Conservation (phyloP, 2,888 invertebrate genomes). For the Hydriomena furcata region DNA sequence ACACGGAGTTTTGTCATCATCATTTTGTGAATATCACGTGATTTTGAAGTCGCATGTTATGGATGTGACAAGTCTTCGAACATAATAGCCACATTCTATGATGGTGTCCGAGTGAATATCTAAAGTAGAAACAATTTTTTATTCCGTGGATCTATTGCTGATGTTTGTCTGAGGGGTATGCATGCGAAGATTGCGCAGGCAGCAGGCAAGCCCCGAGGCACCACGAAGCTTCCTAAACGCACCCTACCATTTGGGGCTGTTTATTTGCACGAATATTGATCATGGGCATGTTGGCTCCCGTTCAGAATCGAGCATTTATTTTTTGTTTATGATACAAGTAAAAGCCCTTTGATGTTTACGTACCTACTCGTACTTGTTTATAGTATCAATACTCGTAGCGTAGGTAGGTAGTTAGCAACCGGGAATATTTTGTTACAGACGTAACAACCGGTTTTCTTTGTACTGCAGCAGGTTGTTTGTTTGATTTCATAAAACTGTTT, state of each 20-base stretch:
- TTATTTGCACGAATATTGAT: constrained; percentile 43
- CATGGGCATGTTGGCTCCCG: constrained; percentile 19
- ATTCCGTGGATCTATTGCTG: neutral
- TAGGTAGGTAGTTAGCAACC: too few species aligned
- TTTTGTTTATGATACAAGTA: constrained; percentile 1
- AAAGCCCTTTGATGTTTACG: constrained; percentile 6
- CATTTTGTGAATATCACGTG: too few species aligned
- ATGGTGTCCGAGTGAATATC: neutral
- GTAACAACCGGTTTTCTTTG: too few species aligned
- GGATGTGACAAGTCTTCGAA: neutral
- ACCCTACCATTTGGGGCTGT: constrained; percentile 32
- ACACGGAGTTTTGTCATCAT: too few species aligned
- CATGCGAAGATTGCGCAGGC: constrained; percentile 38
- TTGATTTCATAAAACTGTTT: too few species aligned
- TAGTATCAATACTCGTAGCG: too few species aligned
- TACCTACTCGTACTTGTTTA: constrained; percentile 1
- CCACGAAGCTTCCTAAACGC: constrained; percentile 29
- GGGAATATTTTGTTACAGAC: neutral
- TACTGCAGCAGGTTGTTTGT: too few species aligned
- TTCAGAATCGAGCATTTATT: constrained; percentile 19
- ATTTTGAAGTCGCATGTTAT: too few species aligned
- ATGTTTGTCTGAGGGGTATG: constrained; percentile 36
- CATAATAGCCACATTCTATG: too few species aligned
- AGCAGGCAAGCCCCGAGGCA: constrained; percentile 25
- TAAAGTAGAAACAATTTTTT: neutral